Evolutionary conservation across 2,797 vertebrate species (phyloP).

Genomic region (Atherinosoma microstoma): DNA sequence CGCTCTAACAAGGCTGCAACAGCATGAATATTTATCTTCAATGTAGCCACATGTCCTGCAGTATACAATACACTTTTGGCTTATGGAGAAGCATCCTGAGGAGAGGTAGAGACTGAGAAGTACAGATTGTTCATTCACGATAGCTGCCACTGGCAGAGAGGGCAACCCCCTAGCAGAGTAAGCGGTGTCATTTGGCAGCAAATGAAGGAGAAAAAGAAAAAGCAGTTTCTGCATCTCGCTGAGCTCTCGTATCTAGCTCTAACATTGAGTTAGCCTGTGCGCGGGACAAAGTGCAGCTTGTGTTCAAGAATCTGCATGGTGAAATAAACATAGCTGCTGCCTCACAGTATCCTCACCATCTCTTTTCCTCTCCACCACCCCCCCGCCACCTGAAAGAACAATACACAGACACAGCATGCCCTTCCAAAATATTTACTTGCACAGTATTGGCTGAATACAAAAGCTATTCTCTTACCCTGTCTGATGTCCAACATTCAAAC

Average conservation of each 20-base stretch:
- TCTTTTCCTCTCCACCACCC: slow-evolving; percentile 47
- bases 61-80: slow-evolving; percentile 50
- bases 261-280: slow-evolving; percentile 51
- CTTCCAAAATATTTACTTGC: slow-evolving; percentile 79
- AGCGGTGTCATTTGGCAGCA: slow-evolving; percentile 78
- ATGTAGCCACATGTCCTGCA: slow-evolving; percentile 17
- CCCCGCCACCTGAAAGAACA: slow-evolving; percentile 68
- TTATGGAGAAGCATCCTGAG: slow-evolving; percentile 52
- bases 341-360: slow-evolving; percentile 52
- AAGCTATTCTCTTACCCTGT: slow-evolving; percentile 64
- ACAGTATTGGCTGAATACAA: slow-evolving; percentile 67
- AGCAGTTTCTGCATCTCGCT: slow-evolving; percentile 62
- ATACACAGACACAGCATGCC: slow-evolving; percentile 68
- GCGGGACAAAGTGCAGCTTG: slow-evolving; percentile 73
- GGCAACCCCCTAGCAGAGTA: slow-evolving; percentile 61
- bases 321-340: slow-evolving; percentile 65
- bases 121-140: slow-evolving; percentile 73
- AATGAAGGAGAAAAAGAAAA: slow-evolving; percentile 77
- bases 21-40: slow-evolving; percentile 33
- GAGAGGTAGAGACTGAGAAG: slow-evolving; percentile 61
- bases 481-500: slow-evolving; percentile 68
- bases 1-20: slow-evolving; percentile 37
- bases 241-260: slow-evolving; percentile 54
- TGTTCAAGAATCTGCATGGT: slow-evolving; percentile 56
- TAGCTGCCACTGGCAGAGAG: slow-evolving; percentile 59